Evolutionary conservation across 2,888 invertebrate genomes (phyloP).

Genomic region (Drosophila robusta): DNA sequence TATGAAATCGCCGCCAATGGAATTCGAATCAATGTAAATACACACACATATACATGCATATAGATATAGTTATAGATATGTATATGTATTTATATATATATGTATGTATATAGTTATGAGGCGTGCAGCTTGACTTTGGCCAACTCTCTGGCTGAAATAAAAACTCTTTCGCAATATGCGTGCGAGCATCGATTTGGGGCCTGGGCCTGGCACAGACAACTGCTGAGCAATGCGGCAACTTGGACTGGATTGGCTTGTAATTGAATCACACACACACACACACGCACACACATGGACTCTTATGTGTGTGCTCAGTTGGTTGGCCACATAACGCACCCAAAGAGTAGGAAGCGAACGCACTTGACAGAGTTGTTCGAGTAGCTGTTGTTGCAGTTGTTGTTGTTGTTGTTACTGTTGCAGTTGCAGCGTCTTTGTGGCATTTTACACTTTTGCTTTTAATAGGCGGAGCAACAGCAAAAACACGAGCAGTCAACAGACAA

Average conservation of each 20-base stretch:
- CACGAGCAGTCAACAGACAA: conserved; percentile 22
- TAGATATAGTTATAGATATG: too few relatives aligned
- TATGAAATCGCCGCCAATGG: conserved; percentile 78
- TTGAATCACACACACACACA: conserved; percentile 56
- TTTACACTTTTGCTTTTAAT: conserved; percentile 80
- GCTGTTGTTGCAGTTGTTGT: conserved; percentile 13
- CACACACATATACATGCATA: conserved; percentile 2
- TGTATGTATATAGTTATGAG: conserved; percentile 28
- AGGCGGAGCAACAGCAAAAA: conserved; percentile 47
- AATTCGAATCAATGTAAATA: conserved; percentile 75
- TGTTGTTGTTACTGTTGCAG: conserved; percentile 22
- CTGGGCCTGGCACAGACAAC: conserved; percentile 43
- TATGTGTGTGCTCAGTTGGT: conserved; percentile 32
- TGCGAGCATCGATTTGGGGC: conserved; percentile 45
- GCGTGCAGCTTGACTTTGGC: conserved; percentile 60
- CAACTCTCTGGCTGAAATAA: conserved; percentile 38
- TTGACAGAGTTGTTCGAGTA: conserved; percentile 53
- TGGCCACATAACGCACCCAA: conserved; percentile 50
- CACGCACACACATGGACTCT: conserved; percentile 5
- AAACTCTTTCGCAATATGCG: conserved; percentile 68
- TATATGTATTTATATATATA: neutral
- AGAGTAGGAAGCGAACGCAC: conserved; percentile 77
- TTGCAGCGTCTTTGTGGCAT: conserved; percentile 59
- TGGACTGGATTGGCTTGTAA: conserved; percentile 74
- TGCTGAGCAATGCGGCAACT: conserved; percentile 46